Percentiles rank a stretch among this genome's conserved stretches.
These are phyloP conservation scores for Zosterops pallidus DNA, from an alignment of 2,113 vertebrate species.

Conservation along the genomic window DNA sequence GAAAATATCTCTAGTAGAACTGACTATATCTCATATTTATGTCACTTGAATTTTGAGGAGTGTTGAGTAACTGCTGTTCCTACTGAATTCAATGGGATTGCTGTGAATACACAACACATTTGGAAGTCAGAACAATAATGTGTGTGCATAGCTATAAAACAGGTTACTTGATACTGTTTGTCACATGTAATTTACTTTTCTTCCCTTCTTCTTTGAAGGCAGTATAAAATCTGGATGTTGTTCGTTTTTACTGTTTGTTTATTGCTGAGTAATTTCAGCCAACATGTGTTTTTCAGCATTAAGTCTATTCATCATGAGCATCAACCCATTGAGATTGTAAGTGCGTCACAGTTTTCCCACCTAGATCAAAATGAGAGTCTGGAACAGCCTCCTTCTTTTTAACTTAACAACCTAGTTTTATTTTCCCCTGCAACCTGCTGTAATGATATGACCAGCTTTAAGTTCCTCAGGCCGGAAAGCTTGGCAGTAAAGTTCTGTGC, in stretches of 20 bases:
- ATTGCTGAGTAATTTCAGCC: slow-evolving; percentile 54
- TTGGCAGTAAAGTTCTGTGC: not conserved
- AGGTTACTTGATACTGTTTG: slow-evolving; percentile 41
- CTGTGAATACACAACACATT: not conserved
- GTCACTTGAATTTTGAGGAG: not conserved
- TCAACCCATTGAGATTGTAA: slow-evolving; percentile 11
- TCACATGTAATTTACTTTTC: slow-evolving; percentile 37
- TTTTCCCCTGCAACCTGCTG: slow-evolving; percentile 21
- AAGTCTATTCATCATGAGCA: slow-evolving; percentile 36
- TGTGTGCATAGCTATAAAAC: not conserved
- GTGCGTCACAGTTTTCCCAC: slow-evolving; percentile 40
- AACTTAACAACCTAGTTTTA: slow-evolving; percentile 7
- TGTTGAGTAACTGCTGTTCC: not conserved
- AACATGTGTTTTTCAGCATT: slow-evolving; percentile 52
- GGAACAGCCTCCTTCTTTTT: slow-evolving; percentile 20
- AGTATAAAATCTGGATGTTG: slow-evolving; percentile 43
- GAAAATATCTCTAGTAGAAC: not conserved
- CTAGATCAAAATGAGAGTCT: slow-evolving; percentile 62
- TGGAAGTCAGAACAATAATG: slow-evolving; percentile 5
- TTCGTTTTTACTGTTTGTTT: slow-evolving; percentile 61
- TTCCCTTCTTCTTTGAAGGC: slow-evolving; percentile 44
- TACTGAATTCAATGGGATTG: not conserved
- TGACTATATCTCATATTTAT: not conserved
- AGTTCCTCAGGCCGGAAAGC: not conserved
- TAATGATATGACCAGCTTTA: slow-evolving; percentile 31